A percentile compares a stretch with the other conserved stretches of the same genome.
phyloP scores from a whole-genome alignment of 2,113 vertebrate species.

The Solea solea region DNA sequence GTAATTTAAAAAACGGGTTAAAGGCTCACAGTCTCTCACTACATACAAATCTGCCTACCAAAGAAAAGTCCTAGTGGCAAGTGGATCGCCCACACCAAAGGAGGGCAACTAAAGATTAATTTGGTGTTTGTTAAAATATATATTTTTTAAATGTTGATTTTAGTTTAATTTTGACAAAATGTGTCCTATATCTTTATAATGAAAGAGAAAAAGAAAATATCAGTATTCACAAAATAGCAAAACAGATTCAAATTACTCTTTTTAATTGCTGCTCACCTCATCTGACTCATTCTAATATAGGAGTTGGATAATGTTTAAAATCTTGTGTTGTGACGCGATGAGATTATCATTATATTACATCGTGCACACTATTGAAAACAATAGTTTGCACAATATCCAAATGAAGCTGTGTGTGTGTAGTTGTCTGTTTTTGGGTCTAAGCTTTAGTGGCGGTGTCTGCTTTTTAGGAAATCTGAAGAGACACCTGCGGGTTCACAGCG shows the following conservation, averaged over 20 bases:
- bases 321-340: no score
- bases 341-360: no score
- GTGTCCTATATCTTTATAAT: neutral
- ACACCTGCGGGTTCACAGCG: conserved; percentile 95
- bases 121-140: no score
- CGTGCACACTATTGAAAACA: no score
- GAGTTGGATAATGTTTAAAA: no score
- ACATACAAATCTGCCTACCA: neutral
- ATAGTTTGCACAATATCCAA: no score
- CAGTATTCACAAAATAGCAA: neutral
- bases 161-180: neutral
- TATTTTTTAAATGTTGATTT: no score
- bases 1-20: no score
- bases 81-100: neutral
- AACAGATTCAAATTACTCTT: neutral
- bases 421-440: no score
- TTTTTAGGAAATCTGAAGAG: conserved; percentile 93
- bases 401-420: no score
- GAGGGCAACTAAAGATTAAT: neutral
- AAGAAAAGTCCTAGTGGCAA: neutral
- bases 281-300: neutral
- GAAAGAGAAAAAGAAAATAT: neutral
- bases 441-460: neutral
- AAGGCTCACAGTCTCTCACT: neutral
- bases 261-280: neutral